Evolutionary conservation across 2,113 vertebrate genomes (phyloP).

Genomic region (Lethenteron reissneri): DNA sequence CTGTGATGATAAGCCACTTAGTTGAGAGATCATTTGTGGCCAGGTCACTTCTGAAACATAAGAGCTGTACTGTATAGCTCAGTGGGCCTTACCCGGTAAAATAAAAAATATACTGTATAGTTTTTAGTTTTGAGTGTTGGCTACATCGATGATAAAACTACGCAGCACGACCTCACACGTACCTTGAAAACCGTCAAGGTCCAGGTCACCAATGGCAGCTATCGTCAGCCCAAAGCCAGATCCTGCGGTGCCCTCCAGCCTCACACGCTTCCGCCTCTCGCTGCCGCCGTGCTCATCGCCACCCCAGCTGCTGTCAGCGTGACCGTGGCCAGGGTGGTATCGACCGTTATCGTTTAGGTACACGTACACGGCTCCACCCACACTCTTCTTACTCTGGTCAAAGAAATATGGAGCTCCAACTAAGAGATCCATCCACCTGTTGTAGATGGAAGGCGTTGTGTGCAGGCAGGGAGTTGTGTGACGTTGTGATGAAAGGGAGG

Average conservation of each 20-base stretch:
- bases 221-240: constrained; percentile 72
- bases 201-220: constrained; percentile 42
- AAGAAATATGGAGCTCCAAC: constrained; percentile 83
- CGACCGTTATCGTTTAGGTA: constrained; percentile 57
- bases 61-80: no score
- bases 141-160: no score
- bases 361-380: constrained; percentile 66
- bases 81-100: no score
- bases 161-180: neutral
- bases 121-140: no score
- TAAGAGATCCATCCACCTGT: constrained; percentile 59
- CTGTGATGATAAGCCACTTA: no score
- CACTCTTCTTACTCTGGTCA: constrained; percentile 48
- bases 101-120: no score
- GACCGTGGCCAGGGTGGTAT: constrained; percentile 29
- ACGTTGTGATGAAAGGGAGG: no score
- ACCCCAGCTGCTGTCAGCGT: constrained; percentile 12
- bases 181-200: constrained; percentile 61
- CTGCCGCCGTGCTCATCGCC: constrained; percentile 16
- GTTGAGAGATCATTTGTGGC: no score
- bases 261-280: constrained; percentile 32
- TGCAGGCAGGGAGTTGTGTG: no score
- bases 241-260: constrained; percentile 55
- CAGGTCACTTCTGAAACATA: no score
- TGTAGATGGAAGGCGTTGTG: no score